Conservation (phyloP, 1,140 invertebrate species). For the Drosophila triauraria region DNA sequence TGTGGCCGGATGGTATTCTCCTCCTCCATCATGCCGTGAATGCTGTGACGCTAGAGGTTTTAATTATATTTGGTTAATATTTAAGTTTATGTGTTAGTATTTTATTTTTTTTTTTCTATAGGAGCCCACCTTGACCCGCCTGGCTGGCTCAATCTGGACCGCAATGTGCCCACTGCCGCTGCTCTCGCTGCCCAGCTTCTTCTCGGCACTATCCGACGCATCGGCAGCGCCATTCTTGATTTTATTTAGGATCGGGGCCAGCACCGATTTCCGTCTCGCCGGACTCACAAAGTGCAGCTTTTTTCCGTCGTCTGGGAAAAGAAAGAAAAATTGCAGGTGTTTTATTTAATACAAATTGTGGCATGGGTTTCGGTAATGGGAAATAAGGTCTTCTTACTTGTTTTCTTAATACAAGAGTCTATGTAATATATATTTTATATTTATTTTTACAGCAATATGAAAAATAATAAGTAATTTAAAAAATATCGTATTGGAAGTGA, state of each 20-base stretch:
- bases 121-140: conserved; percentile 74
- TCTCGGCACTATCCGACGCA: conserved; percentile 58
- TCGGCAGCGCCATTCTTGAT: conserved; percentile 77
- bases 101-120: background rate
- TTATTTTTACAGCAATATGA: too few relatives aligned
- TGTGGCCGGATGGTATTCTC: conserved; percentile 94
- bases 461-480: too few relatives aligned
- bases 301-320: conserved; percentile 80
- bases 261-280: conserved; percentile 78
- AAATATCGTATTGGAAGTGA: too few relatives aligned
- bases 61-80: background rate
- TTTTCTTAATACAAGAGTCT: too few relatives aligned
- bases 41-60: conserved; percentile 91
- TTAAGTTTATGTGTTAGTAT: background rate
- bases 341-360: background rate
- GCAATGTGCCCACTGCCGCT: conserved; percentile 77
- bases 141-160: conserved; percentile 82
- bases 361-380: too few relatives aligned
- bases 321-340: background rate
- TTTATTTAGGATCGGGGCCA: conserved; percentile 80
- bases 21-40: conserved; percentile 96
- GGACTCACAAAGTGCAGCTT: conserved; percentile 83
- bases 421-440: too few relatives aligned
- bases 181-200: conserved; percentile 68
- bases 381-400: too few relatives aligned